Conservation (phyloP, 2,113 vertebrate species). For the Uria aalge region DNA sequence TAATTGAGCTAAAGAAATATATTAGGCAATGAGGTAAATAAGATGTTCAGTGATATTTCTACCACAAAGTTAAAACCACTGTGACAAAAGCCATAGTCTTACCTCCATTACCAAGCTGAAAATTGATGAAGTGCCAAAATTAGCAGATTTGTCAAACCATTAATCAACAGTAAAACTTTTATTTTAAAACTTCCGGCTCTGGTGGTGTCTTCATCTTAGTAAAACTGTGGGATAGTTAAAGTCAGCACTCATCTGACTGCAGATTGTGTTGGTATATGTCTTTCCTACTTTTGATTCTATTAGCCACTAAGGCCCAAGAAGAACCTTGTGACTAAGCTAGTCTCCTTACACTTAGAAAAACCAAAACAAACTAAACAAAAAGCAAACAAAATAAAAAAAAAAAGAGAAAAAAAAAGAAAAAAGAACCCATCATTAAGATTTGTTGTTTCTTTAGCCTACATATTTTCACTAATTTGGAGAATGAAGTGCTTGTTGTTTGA, state of each 20-base stretch:
- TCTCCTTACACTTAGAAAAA: neutral
- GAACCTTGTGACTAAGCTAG: neutral
- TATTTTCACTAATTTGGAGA: conserved; percentile 31
- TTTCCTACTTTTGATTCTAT: neutral
- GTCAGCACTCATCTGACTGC: neutral
- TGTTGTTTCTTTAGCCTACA: neutral
- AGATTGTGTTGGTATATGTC: neutral
- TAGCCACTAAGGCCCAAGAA: neutral
- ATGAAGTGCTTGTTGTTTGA: neutral
- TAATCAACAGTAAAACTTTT: neutral
- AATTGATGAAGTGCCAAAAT: neutral
- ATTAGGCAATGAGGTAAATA: neutral
- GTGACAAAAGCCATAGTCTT: neutral
- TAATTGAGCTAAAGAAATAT: neutral
- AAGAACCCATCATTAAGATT: neutral
- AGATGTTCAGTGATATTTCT: neutral
- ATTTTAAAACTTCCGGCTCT: neutral
- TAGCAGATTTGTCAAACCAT: neutral
- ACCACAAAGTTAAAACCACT: neutral
- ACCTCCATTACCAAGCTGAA: neutral
- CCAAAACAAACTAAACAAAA: neutral
- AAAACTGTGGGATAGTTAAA: neutral
- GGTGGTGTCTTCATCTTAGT: neutral
- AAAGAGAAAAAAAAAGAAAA: neutral
- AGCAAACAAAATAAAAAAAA: rapidly evolving